Base-by-base conservation (phyloP, 2,113 vertebrate species). In the Pelusios castaneus region DNA sequence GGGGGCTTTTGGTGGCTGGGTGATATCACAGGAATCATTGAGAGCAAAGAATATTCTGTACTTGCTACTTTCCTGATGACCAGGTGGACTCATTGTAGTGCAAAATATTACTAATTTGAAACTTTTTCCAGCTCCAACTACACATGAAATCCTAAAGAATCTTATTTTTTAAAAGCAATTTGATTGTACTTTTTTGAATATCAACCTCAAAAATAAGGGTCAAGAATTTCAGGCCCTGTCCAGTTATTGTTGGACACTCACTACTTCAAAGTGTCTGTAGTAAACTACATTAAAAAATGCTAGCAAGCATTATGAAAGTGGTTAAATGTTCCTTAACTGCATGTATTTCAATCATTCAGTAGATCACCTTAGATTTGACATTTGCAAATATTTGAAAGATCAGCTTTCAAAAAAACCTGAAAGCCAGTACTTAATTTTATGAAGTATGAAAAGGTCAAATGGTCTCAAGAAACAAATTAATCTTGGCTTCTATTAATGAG, bases 281-380 rank as follows among this genome's bases (percentile, higher is more conserved):
- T 89, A 89, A 89, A 83, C 38, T 0, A 79, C 67, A 58, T 10
- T 10, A 79, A 6, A n/a, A 84, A 85, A 81, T 56, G 87, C 34
- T 91, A 52, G 80, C 17, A 92, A 29, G 21, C 21, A 67, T 25
- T 77, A 14, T 41, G 86, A 5, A 88, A 27, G 43, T 76, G 91
- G 49, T 85, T 47, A 92, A 92, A 77, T 31, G 34, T 81, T 93
- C 86, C 83, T 38, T 91, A 81, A n/a, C 91, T 43, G 78, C 92
- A 56, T 2, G 11, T 88, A 76, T 90, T 95, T 96, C n/a, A 45
- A 56, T 92, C 87, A 29, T 92, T 93, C 90, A 41, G 22, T 10
- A 81, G 55, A 17, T 92, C 47, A 54, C 54, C 54, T 24, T 88
- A 85, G 63, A 88, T 60, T 60, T 24, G 14, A 91, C 63, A 70